These are phyloP conservation scores for Discoglossus pictus DNA, from an alignment of 2,797 vertebrate species.

Conservation along the genomic window DNA sequence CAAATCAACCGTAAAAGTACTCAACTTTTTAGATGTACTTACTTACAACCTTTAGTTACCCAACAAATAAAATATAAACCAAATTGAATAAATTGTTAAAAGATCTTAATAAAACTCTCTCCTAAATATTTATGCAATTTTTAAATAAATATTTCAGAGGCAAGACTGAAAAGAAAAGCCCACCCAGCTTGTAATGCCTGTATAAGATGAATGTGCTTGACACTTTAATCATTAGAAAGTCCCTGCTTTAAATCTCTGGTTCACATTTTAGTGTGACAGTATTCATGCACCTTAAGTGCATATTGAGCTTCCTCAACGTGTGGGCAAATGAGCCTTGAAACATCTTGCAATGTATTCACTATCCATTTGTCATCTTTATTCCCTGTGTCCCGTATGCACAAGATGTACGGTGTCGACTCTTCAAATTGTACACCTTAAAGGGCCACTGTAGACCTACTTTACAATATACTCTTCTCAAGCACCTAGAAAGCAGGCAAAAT, in stretches of 20 bases:
- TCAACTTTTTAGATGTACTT: too few relatives aligned
- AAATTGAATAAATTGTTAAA: too few relatives aligned
- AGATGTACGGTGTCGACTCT: neutral
- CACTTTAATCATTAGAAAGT: conserved; percentile 36
- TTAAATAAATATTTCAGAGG: neutral
- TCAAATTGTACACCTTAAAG: too few relatives aligned
- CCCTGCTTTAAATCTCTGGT: conserved; percentile 27
- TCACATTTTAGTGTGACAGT: conserved; percentile 20
- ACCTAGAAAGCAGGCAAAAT: too few relatives aligned
- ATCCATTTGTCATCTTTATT: conserved; percentile 33
- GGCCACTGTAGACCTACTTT: too few relatives aligned
- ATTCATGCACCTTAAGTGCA: conserved; percentile 31
- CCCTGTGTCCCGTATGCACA: conserved; percentile 7
- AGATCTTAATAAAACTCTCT: too few relatives aligned
- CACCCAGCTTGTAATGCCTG: neutral
- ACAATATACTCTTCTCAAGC: too few relatives aligned
- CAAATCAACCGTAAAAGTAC: too few relatives aligned
- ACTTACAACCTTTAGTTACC: too few relatives aligned
- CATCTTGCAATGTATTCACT: conserved; percentile 16
- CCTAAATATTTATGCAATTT: neutral
- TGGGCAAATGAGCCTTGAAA: conserved; percentile 41
- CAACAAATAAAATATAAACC: too few relatives aligned
- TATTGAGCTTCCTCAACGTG: conserved; percentile 39
- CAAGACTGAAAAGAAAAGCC: neutral
- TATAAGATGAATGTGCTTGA: conserved; percentile 29